A percentile compares a stretch with the other conserved stretches of the same genome.
phyloP scores from a whole-genome alignment of 2,888 invertebrate genomes.

The Onchidella celtica region DNA sequence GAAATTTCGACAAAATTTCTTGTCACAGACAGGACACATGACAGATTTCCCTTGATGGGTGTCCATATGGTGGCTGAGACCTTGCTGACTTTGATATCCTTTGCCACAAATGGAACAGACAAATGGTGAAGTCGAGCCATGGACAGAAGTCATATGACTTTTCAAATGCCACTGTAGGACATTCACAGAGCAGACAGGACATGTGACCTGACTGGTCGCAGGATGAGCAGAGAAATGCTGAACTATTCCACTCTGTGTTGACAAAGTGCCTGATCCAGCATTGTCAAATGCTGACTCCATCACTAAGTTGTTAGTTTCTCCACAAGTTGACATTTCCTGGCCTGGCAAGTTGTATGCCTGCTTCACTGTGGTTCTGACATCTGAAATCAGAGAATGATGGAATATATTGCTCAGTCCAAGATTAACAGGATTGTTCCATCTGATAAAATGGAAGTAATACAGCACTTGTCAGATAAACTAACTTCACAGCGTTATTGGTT shows the following conservation, averaged over 20 bases:
- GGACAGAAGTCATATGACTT: constrained; percentile 21
- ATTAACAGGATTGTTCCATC: too few species aligned
- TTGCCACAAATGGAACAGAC: constrained; percentile 10
- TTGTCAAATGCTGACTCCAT: too few species aligned
- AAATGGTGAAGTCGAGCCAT: constrained; percentile 17
- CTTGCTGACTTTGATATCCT: constrained; percentile 6
- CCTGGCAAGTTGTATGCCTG: too few species aligned
- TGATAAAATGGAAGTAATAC: too few species aligned
- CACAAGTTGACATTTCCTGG: too few species aligned
- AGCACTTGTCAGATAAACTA: too few species aligned
- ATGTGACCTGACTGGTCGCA: background rate
- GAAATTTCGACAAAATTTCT: constrained; percentile 10
- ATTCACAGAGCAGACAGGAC: constrained; percentile 10
- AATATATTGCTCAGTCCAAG: too few species aligned
- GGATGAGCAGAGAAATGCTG: background rate
- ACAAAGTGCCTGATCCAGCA: too few species aligned
- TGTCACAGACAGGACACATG: constrained; percentile 27
- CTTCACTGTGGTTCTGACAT: too few species aligned
- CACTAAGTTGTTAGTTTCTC: too few species aligned
- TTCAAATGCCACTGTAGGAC: constrained; percentile 8
- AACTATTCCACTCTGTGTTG: background rate
- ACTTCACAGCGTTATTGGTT: background rate
- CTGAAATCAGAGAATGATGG: constrained; percentile 25
- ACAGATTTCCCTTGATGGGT: constrained; percentile 9
- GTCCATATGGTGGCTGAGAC: background rate